phyloP scores from a whole-genome alignment of 1,140 invertebrate genomes.

The Drosophila littoralis region DNA sequence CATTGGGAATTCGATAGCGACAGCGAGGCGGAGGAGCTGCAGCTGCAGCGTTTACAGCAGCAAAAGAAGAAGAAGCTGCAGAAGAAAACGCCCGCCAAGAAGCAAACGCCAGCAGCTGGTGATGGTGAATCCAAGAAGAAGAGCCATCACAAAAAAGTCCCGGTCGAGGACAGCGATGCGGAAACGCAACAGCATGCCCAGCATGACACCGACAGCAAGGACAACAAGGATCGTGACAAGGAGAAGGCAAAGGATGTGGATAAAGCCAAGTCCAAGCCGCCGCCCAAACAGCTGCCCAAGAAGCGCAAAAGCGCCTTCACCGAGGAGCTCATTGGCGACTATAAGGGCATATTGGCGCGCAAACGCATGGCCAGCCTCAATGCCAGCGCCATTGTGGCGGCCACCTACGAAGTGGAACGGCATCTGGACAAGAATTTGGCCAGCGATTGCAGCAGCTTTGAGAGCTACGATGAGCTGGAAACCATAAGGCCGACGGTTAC shows the following conservation, averaged over 20 bases:
- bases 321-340: slow-evolving; percentile 89
- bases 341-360: slow-evolving; percentile 94
- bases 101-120: slow-evolving; percentile 5
- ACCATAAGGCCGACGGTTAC: neutral
- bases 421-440: slow-evolving; percentile 81
- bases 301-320: slow-evolving; percentile 87
- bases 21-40: slow-evolving; percentile 83
- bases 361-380: slow-evolving; percentile 97
- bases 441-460: slow-evolving; percentile 85
- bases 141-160: slow-evolving; percentile 10
- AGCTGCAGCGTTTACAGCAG: slow-evolving; percentile 55
- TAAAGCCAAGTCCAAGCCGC: slow-evolving; percentile 39
- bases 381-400: slow-evolving; percentile 95
- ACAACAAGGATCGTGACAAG: slow-evolving; percentile 45
- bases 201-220: slow-evolving; percentile 21
- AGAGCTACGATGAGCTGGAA: slow-evolving; percentile 81
- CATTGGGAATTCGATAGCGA: slow-evolving; percentile 90
- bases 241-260: slow-evolving; percentile 40
- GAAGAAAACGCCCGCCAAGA: slow-evolving; percentile 61
- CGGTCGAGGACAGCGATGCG: slow-evolving; percentile 50
- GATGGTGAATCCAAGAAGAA: slow-evolving; percentile 31
- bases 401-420: slow-evolving; percentile 92
- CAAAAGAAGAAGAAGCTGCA: slow-evolving; percentile 58
- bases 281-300: slow-evolving; percentile 72
- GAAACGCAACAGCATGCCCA: slow-evolving; percentile 20